A percentile compares a stretch with the other conserved stretches of the same genome.
phyloP scores from a whole-genome alignment of 1,140 invertebrate species.

The Platyscapa corneri region DNA sequence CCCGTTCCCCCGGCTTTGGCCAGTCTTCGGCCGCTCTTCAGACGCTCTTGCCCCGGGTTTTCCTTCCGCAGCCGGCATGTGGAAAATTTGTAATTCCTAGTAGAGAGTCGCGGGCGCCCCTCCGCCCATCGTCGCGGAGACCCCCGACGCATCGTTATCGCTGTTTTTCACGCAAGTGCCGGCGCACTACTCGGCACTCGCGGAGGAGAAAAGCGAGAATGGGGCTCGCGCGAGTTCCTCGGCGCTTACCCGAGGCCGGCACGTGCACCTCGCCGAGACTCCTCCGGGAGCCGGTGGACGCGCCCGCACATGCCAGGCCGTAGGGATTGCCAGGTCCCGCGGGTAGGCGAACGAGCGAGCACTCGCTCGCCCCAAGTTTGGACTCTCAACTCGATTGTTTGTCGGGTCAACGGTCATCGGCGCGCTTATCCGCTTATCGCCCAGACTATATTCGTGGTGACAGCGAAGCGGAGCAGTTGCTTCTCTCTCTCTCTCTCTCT shows the following conservation, averaged over 20 bases:
- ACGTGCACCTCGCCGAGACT: neutral
- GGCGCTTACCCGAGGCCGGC: too few relatives aligned
- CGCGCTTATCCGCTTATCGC: slow-evolving; percentile 56
- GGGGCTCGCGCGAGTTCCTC: neutral
- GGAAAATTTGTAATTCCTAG: slow-evolving; percentile 11
- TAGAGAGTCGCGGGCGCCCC: too few relatives aligned
- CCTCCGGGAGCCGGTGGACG: neutral
- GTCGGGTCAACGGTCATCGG: slow-evolving; percentile 65
- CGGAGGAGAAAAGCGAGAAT: neutral
- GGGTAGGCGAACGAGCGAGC: slow-evolving; percentile 29
- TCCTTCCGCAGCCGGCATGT: neutral
- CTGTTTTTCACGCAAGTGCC: neutral
- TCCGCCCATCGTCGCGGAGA: neutral
- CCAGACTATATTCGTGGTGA: slow-evolving; percentile 43
- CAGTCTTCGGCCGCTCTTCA: too few relatives aligned
- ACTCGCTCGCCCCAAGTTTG: slow-evolving; percentile 54
- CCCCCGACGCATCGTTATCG: neutral
- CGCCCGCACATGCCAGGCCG: too few relatives aligned
- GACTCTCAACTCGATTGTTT: slow-evolving; percentile 63
- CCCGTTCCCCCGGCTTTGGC: too few relatives aligned
- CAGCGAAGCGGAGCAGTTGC: slow-evolving; percentile 8
- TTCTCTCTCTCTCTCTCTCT: neutral
- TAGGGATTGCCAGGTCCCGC: too few relatives aligned
- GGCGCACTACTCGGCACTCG: too few relatives aligned
- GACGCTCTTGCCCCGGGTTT: too few relatives aligned